Conservation (phyloP, 2,888 invertebrate species). For the Drosophila sordidula region DNA sequence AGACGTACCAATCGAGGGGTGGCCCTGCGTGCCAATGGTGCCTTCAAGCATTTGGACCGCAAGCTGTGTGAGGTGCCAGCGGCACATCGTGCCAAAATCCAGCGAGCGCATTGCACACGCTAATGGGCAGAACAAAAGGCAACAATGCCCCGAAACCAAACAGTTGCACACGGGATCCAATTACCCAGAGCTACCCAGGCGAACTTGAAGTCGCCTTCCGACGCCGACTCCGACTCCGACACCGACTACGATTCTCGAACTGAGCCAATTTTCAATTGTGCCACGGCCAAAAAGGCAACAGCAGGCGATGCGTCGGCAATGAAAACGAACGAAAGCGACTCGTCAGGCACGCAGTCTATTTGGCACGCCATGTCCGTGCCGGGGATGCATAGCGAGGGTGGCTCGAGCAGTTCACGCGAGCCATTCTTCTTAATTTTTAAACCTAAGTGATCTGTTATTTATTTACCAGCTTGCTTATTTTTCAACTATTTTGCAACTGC, state of each 20-base stretch:
- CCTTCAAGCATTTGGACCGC: conserved; percentile 49
- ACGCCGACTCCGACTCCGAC: conserved; percentile 5
- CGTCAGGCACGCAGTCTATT: conserved; percentile 57
- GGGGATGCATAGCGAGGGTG: conserved; percentile 48
- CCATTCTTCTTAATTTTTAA: no score
- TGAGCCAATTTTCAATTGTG: conserved; percentile 75
- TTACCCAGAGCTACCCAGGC: conserved; percentile 44
- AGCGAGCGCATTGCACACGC: conserved; percentile 50
- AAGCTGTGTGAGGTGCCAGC: conserved; percentile 63
- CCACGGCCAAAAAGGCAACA: conserved; percentile 68
- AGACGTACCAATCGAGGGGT: conserved; percentile 7
- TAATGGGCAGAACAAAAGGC: conserved; percentile 54
- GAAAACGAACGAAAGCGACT: conserved; percentile 28
- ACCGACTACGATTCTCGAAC: conserved; percentile 33
- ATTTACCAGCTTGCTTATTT: no score
- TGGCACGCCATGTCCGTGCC: conserved; percentile 48
- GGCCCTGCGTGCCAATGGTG: conserved; percentile 3
- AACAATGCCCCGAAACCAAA: conserved; percentile 59
- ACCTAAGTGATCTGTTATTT: no score
- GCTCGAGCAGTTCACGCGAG: conserved; percentile 3
- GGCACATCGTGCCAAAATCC: conserved; percentile 45
- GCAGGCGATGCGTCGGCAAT: conserved; percentile 54
- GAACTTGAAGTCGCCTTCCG: conserved; percentile 17
- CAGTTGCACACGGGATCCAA: conserved; percentile 79
- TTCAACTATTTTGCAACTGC: no score